A percentile compares a stretch with the other conserved stretches of the same genome.
Conservation (phyloP, 2,113 vertebrate genomes). For the Sitta europaea region DNA sequence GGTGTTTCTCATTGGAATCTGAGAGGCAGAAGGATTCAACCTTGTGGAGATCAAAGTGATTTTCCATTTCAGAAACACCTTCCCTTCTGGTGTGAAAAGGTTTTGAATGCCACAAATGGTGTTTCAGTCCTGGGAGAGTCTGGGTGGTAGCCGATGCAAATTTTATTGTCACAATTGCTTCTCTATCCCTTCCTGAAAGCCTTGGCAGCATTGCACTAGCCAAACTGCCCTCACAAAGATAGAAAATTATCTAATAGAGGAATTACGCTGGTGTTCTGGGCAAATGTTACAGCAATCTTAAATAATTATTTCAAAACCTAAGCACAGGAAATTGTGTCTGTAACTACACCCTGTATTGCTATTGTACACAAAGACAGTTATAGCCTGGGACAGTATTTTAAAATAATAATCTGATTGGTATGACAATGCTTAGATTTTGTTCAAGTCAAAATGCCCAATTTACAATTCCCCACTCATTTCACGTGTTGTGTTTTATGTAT, state of each 20-base stretch:
- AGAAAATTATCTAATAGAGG: constrained; percentile 68
- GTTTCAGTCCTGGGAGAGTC: constrained; percentile 65
- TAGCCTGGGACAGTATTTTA: constrained; percentile 31
- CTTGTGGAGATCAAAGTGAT: constrained; percentile 5
- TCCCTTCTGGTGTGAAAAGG: constrained; percentile 33
- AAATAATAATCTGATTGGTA: background rate
- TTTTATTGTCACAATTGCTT: constrained; percentile 66
- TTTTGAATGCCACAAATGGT: constrained; percentile 23
- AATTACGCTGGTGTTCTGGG: constrained; percentile 32
- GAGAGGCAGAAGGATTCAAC: background rate
- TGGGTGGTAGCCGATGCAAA: constrained; percentile 70
- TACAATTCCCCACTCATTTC: background rate
- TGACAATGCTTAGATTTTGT: constrained; percentile 27
- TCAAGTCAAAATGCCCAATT: constrained; percentile 13
- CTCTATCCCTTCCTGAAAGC: constrained; percentile 79
- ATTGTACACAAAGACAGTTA: constrained; percentile 31
- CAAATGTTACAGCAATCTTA: constrained; percentile 18
- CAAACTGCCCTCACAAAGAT: constrained; percentile 60
- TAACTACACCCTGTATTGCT: constrained; percentile 51
- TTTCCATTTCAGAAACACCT: constrained; percentile 11
- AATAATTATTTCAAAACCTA: constrained; percentile 45
- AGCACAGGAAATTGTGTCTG: constrained; percentile 60
- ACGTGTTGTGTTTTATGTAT: background rate
- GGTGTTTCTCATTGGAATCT: background rate
- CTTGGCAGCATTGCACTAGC: constrained; percentile 57